phyloP scores from a whole-genome alignment of 37 sponge, comb jelly and placozoan species.

The Mnemiopsis leidyi region DNA sequence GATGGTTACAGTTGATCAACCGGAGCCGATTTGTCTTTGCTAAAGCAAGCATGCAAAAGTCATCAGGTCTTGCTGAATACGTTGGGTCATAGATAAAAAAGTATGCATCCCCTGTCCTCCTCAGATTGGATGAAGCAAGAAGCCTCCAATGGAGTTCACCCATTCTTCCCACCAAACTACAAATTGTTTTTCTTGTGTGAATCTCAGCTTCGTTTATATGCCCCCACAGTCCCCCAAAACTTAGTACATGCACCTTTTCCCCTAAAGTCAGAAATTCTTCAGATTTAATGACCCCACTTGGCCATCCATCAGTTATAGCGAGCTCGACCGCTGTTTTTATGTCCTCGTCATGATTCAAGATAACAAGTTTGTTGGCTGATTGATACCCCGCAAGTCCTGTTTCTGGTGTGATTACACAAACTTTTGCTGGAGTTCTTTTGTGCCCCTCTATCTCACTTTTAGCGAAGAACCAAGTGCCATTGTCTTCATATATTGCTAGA shows the following conservation, averaged over 20 bases:
- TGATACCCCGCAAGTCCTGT: background rate
- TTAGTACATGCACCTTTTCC: background rate
- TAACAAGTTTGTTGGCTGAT: background rate
- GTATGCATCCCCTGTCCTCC: background rate
- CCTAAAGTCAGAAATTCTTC: background rate
- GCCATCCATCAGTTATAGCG: background rate
- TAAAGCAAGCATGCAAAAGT: background rate
- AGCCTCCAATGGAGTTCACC: conserved; percentile 10
- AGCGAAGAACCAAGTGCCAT: conserved; percentile 22
- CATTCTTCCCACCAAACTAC: conserved; percentile 38
- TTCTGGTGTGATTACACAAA: background rate
- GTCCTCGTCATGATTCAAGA: conserved; percentile 16
- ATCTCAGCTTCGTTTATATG: background rate
- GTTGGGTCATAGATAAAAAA: conserved; percentile 49
- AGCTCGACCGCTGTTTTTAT: background rate
- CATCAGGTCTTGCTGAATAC: background rate
- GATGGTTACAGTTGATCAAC: conserved; percentile 39
- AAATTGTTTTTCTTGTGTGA: conserved; percentile 1
- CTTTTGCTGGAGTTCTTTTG: background rate
- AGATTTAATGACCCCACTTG: background rate
- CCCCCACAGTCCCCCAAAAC: background rate
- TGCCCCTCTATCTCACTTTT: background rate
- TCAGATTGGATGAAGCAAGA: background rate
- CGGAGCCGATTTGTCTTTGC: background rate
- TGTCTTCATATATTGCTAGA: background rate